These are phyloP conservation scores for Chaetogeoica ovagalla DNA, from an alignment of 2,888 invertebrate genomes.

Conservation along the genomic window DNA sequence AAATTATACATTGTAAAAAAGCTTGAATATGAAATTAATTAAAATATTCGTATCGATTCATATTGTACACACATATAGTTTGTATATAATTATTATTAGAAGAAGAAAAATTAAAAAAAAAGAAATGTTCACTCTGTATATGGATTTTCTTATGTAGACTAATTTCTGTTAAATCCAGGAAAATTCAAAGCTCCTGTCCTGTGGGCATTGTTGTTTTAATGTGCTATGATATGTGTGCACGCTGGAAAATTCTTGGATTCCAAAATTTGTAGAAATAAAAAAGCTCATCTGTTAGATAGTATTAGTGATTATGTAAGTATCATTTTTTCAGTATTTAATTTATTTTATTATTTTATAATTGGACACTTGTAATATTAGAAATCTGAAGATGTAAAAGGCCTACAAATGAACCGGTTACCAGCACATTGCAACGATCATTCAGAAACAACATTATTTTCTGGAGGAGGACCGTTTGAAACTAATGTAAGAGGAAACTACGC, in stretches of 20 bases:
- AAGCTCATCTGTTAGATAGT: constrained; percentile 80
- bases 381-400: constrained; percentile 59
- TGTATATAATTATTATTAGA: no score
- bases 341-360: constrained; percentile 2
- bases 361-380: constrained; percentile 49
- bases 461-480: constrained; percentile 91
- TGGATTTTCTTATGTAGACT: no score
- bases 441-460: constrained; percentile 90
- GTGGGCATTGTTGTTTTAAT: no score
- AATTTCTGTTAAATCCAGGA: no score
- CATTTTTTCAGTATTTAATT: no score
- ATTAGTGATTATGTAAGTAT: constrained; percentile 75
- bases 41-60: no score
- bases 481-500: constrained; percentile 92
- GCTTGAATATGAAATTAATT: no score
- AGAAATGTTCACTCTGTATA: no score
- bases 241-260: constrained; percentile 82
- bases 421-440: constrained; percentile 94
- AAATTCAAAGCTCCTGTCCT: no score
- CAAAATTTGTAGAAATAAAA: constrained; percentile 84
- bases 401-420: constrained; percentile 63
- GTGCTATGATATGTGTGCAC: constrained; percentile 90
- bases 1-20: no score
- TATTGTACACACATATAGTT: no score
- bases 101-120: no score